Conservation (phyloP, 1,140 invertebrate species). For the Drosophila baimaii region DNA sequence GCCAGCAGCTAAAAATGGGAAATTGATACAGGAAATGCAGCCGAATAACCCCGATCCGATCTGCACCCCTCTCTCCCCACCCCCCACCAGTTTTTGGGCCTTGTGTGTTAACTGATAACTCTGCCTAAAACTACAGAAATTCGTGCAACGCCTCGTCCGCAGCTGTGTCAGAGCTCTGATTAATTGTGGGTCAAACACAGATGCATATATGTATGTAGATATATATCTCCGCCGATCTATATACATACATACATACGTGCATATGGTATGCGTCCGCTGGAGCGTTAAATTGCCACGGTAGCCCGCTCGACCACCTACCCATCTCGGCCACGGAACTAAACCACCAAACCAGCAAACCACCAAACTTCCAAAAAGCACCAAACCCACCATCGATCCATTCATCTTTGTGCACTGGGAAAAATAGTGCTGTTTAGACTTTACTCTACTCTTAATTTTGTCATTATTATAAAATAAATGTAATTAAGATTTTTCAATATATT, state of each 20-base stretch:
- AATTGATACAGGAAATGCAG: conserved; percentile 63
- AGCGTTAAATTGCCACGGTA: conserved; percentile 72
- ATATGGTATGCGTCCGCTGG: conserved; percentile 40
- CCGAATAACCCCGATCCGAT: conserved; percentile 21
- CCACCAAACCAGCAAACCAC: conserved; percentile 8
- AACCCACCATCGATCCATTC: conserved; percentile 29
- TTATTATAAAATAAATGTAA: no score
- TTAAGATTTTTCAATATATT: no score
- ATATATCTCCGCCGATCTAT: conserved; percentile 27
- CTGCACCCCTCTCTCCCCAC: no score
- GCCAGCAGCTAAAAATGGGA: conserved; percentile 54
- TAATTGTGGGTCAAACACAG: conserved; percentile 60
- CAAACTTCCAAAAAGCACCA: conserved; percentile 9
- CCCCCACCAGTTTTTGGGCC: no score
- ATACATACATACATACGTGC: conserved; percentile 12
- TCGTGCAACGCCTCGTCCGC: conserved; percentile 13
- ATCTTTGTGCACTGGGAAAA: conserved; percentile 1
- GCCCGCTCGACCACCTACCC: conserved; percentile 38
- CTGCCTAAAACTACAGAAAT: conserved; percentile 30
- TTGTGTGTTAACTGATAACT: conserved; percentile 34
- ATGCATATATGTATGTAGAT: conserved; percentile 14
- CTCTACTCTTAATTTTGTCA: no score
- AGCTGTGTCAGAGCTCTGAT: conserved; percentile 57
- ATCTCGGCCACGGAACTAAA: conserved; percentile 16
- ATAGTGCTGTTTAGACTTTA: background rate